Percentiles rank a stretch among this genome's conserved stretches.
These are phyloP conservation scores for Azorinus chamasolen DNA, from an alignment of 2,888 invertebrate species.

Conservation along the genomic window DNA sequence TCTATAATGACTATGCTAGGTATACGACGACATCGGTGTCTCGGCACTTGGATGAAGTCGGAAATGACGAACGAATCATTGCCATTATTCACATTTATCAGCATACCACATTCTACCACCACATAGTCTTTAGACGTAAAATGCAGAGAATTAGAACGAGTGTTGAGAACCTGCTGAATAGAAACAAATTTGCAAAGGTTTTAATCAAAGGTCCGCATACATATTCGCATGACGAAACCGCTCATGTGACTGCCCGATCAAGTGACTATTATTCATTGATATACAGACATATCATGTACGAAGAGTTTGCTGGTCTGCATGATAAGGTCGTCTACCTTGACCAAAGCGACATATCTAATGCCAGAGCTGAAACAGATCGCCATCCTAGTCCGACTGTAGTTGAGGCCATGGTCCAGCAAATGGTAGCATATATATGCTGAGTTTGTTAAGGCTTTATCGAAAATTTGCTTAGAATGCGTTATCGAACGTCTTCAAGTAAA, in stretches of 20 bases:
- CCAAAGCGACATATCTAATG: slow-evolving; percentile 24
- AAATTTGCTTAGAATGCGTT: no score
- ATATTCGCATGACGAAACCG: background rate
- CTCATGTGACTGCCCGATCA: no score
- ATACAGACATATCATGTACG: no score
- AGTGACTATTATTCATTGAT: slow-evolving; percentile 10
- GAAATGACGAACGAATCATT: slow-evolving; percentile 12
- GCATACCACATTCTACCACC: slow-evolving; percentile 28
- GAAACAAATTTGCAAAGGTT: no score
- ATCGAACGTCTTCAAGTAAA: no score
- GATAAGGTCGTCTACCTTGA: no score
- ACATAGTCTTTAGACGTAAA: slow-evolving; percentile 5
- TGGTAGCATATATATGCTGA: slow-evolving; percentile 33
- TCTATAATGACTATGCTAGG: no score
- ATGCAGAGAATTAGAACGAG: slow-evolving; percentile 14
- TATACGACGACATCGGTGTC: no score
- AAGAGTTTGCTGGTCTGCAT: no score
- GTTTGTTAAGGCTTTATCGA: no score
- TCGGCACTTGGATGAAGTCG: slow-evolving; percentile 1
- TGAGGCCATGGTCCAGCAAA: slow-evolving; percentile 29
- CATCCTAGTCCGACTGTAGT: slow-evolving; percentile 20
- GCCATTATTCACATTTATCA: slow-evolving; percentile 26
- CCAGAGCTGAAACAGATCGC: background rate
- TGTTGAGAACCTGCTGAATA: slow-evolving; percentile 15
- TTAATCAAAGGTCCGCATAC: no score